Evolutionary conservation across 2,113 vertebrate species (phyloP).

Genomic region (Tragulus kanchil): DNA sequence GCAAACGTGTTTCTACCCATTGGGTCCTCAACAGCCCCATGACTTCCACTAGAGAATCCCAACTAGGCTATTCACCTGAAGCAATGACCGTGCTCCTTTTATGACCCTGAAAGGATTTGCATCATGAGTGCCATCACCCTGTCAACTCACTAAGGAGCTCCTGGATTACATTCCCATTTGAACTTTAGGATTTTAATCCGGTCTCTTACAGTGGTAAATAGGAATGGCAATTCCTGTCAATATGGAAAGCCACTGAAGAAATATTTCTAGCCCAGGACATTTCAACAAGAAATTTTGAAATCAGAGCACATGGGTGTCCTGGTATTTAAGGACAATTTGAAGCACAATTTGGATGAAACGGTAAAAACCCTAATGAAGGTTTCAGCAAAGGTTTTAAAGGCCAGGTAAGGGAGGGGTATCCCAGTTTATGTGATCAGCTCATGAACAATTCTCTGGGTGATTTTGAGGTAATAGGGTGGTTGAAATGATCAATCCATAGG

Average conservation of each 20-base stretch:
- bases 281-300: constrained; percentile 24
- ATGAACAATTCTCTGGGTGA: not conserved
- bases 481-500: not conserved
- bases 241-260: not conserved
- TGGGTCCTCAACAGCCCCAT: not conserved
- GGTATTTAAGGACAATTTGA: not conserved
- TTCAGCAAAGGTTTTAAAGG: not conserved
- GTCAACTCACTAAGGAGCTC: not conserved
- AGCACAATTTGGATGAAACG: too few species aligned
- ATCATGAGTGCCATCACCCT: not conserved
- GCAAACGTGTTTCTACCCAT: too few species aligned
- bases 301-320: not conserved
- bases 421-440: not conserved
- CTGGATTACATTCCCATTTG: constrained; percentile 10
- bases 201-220: not conserved
- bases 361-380: too few species aligned
- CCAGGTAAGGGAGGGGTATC: not conserved
- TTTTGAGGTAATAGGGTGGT: not conserved
- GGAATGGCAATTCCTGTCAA: not conserved
- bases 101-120: not conserved
- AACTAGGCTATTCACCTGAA: not conserved
- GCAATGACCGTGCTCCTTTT: not conserved
- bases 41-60: not conserved
- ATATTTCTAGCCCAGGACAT: not conserved
- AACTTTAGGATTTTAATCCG: not conserved